Percentiles rank a stretch among this genome's conserved stretches.
Conservation (phyloP, 2,797 vertebrate species). For the Anguilla anguilla region DNA sequence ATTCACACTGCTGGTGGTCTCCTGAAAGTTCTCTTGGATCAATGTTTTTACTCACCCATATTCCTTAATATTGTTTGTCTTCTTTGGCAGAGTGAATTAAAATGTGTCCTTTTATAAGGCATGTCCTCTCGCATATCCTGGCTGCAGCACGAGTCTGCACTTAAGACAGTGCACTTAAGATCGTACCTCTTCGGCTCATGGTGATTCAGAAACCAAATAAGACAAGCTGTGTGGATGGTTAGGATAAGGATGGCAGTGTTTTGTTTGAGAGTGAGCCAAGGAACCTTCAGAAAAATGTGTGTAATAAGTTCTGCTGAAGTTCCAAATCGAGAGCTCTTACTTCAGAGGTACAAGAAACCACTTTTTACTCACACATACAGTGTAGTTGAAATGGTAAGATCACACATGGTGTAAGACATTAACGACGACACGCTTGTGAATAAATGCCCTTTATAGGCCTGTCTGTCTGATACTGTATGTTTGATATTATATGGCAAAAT, state of each 20-base stretch:
- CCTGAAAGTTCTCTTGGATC: too few relatives aligned
- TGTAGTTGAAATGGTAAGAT: not conserved
- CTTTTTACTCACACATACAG: not conserved
- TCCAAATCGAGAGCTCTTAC: not conserved
- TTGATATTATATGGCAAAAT: not conserved
- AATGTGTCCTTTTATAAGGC: not conserved
- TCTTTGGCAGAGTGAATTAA: not conserved
- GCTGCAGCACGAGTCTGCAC: not conserved
- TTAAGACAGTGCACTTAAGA: not conserved
- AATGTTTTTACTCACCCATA: not conserved
- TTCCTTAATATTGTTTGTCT: not conserved
- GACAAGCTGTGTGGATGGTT: not conserved
- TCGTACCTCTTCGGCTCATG: not conserved
- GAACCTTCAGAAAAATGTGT: not conserved
- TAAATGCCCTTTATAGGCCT: not conserved
- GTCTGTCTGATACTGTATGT: too few relatives aligned
- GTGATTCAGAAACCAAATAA: not conserved
- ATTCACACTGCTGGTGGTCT: not conserved
- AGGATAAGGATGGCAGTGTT: not conserved
- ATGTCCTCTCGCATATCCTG: not conserved
- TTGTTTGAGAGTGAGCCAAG: not conserved
- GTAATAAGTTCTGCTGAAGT: not conserved
- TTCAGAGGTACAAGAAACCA: not conserved
- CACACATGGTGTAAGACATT: not conserved
- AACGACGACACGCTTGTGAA: not conserved